Evolutionary conservation across 2,888 invertebrate species (phyloP), one percentile per base, ranked within the genome.

Genomic region (Caenorhabditis japonica): DNA sequence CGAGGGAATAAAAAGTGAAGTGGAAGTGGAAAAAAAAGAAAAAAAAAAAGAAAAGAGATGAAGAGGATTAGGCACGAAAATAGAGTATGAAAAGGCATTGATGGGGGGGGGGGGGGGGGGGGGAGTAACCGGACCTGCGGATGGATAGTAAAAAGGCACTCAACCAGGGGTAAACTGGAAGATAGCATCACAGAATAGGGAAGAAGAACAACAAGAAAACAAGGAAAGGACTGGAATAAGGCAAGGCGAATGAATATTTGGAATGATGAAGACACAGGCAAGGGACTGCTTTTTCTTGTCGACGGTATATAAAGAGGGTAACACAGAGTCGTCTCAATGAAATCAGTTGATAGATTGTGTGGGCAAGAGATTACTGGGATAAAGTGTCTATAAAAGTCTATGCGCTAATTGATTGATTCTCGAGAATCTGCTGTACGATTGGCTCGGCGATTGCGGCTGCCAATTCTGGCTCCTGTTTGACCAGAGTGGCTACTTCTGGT

Each of bases 91-190:
- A 62, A 61, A 62, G 62, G 53, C 62, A 55, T 19, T 27, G 25
- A 41, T 51, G 15, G 47, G 39, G 49, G 36, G 46, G 38, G 36
- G 39, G 39, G 30, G 33, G 15, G 23, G 19, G 38, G 39, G 13
- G 19, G 38, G n/a, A 30, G 13, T 4, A 62, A 62, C 62, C 62
- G 62, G 62, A 62, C 62, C 62, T 62, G 53, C 62, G 62, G 62
- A 19, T 34, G 19, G 38, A 33, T 33, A 47, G 10, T 15, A 0
- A 25, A 21, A 53, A 38, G 52, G 38, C 52, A 52, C 36, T n/a
- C n/a, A 27, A 36, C 51, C n/a, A 23, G 15, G n/a, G 3, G 39
- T 4, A 19, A 12, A 34, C 39, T 27, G 53, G 39, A 38, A 53
- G 15, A 25, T 13, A 23, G 7, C 13, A 62, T 62, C 62, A 62